These are phyloP conservation scores for Alca torda DNA, from an alignment of 2,797 vertebrate species.

Conservation along the genomic window DNA sequence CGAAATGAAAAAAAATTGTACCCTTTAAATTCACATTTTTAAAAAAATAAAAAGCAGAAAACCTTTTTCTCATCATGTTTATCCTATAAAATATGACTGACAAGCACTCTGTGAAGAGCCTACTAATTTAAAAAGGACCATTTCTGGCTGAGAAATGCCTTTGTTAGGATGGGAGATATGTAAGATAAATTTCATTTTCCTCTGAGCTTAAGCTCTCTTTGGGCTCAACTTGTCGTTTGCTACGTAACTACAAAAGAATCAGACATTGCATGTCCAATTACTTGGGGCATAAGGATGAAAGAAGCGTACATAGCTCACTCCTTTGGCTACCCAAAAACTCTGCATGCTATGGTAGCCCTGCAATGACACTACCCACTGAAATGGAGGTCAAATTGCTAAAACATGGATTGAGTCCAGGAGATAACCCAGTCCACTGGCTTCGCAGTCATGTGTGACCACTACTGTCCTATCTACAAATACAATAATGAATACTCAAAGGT, in stretches of 20 bases:
- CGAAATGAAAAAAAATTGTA: conserved; percentile 19
- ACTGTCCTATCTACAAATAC: neutral
- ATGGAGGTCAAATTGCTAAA: neutral
- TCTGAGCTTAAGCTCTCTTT: neutral
- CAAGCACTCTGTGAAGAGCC: neutral
- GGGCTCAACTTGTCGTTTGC: neutral
- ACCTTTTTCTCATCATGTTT: neutral
- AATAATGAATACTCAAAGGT: neutral
- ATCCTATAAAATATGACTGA: neutral
- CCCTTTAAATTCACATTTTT: neutral
- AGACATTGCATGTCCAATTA: neutral
- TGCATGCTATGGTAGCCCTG: neutral
- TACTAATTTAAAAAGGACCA: neutral
- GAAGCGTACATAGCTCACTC: neutral
- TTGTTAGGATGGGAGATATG: neutral
- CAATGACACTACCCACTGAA: neutral
- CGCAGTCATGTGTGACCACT: neutral
- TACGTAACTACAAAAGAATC: neutral
- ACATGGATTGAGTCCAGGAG: neutral
- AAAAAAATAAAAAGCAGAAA: neutral
- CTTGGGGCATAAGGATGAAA: neutral
- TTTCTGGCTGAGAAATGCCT: neutral
- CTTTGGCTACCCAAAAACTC: neutral
- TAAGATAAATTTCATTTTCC: neutral
- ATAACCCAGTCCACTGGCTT: neutral